phyloP scores from a whole-genome alignment of 2,888 invertebrate genomes.

The Drosophila peninsularis region DNA sequence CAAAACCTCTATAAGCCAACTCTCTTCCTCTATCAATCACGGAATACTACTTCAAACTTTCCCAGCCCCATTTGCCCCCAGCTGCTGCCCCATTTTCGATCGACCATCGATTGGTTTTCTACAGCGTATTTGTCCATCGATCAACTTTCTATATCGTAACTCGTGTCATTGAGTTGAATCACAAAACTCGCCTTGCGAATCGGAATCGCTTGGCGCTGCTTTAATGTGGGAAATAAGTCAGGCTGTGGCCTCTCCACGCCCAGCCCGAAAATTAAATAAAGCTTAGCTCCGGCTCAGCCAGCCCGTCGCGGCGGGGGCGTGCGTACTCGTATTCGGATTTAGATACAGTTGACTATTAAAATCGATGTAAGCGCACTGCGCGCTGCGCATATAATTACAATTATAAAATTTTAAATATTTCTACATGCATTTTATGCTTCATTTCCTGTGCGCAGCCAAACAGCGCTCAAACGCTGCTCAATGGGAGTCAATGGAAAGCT shows the following conservation, averaged over 20 bases:
- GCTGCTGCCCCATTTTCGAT: neutral
- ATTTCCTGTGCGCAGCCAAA: slow-evolving; percentile 64
- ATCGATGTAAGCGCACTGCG: slow-evolving; percentile 60
- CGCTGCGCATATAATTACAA: slow-evolving; percentile 66
- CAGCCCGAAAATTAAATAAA: slow-evolving; percentile 49
- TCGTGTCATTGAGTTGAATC: slow-evolving; percentile 44
- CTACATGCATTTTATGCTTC: slow-evolving; percentile 72
- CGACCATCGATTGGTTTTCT: neutral
- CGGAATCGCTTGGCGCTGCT: slow-evolving; percentile 54
- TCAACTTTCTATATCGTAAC: slow-evolving; percentile 21
- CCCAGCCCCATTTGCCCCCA: neutral
- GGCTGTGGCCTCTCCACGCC: slow-evolving; percentile 48
- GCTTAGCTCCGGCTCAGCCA: slow-evolving; percentile 39
- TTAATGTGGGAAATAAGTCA: slow-evolving; percentile 74
- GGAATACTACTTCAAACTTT: neutral
- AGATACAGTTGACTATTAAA: slow-evolving; percentile 71
- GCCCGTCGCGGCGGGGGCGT: slow-evolving; percentile 31
- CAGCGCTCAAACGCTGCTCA: slow-evolving; percentile 37
- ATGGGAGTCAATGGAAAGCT: slow-evolving; percentile 48
- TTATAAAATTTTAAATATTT: slow-evolving; percentile 64
- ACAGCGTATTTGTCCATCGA: slow-evolving; percentile 37
- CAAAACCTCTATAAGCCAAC: neutral
- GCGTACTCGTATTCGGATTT: slow-evolving; percentile 38
- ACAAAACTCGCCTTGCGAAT: slow-evolving; percentile 56
- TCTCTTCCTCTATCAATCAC: neutral